Evolutionary conservation across 2,797 vertebrate species (phyloP).

Genomic region (Lithobates pipiens): DNA sequence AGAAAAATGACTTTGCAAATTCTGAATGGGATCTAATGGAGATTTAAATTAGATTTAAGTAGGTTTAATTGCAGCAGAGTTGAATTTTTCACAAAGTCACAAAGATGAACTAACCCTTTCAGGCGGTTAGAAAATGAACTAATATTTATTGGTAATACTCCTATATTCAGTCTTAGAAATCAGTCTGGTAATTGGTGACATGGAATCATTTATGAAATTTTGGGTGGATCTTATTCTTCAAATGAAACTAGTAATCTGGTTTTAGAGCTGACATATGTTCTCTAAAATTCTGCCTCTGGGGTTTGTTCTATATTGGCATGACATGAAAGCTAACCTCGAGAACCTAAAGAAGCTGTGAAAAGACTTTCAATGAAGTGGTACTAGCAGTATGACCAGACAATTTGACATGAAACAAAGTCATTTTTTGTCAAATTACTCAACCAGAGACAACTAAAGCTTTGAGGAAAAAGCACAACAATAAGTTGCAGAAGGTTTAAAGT

Average conservation of each 20-base stretch:
- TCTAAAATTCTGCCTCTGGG: slow-evolving; percentile 42
- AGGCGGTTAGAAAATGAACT: no score
- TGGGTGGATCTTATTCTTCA: no score
- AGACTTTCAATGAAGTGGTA: slow-evolving; percentile 42
- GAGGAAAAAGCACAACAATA: slow-evolving; percentile 8
- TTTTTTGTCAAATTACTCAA: slow-evolving; percentile 30
- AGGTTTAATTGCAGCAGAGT: no score
- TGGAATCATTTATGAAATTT: no score
- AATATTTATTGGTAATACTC: no score
- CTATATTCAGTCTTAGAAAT: no score
- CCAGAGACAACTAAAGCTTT: slow-evolving; percentile 1
- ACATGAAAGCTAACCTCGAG: slow-evolving; percentile 52
- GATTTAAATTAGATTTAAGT: no score
- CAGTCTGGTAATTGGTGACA: no score
- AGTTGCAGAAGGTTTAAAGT: not conserved
- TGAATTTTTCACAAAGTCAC: no score
- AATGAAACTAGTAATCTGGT: not conserved
- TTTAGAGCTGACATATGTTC: slow-evolving; percentile 34
- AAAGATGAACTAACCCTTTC: no score
- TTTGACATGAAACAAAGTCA: slow-evolving; percentile 38
- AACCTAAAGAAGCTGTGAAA: slow-evolving; percentile 56
- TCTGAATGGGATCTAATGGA: no score
- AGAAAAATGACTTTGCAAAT: no score
- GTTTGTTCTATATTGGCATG: slow-evolving; percentile 48
- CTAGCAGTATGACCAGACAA: slow-evolving; percentile 43